Evolutionary conservation across 1,140 invertebrate species (phyloP).

Genomic region (Popillia japonica): DNA sequence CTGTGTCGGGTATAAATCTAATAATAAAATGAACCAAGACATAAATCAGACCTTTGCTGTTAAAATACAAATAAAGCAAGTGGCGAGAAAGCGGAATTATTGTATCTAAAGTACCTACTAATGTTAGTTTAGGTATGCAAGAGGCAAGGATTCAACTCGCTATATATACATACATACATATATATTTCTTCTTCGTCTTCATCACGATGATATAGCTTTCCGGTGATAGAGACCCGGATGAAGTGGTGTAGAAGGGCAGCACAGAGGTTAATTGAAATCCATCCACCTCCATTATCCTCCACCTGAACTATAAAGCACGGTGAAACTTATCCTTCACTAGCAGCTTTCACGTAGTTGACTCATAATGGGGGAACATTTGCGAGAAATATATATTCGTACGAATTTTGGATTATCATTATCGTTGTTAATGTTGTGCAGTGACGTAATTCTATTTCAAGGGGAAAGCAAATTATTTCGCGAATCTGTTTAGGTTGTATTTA

Average conservation of each 20-base stretch:
- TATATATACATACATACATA: neutral
- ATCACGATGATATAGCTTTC: neutral
- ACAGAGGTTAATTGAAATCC: constrained; percentile 52
- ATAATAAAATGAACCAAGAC: neutral
- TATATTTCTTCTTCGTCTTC: constrained; percentile 18
- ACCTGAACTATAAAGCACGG: constrained; percentile 50
- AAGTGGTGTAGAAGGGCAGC: constrained; percentile 39
- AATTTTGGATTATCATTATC: neutral
- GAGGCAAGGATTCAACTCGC: neutral
- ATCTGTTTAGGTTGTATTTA: neutral
- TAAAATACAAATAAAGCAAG: neutral
- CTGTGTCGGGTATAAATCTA: too few species aligned
- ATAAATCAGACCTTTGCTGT: neutral
- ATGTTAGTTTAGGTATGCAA: neutral
- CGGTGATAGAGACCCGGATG: constrained; percentile 31
- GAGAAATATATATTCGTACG: neutral
- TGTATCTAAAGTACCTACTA: neutral
- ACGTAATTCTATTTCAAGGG: neutral
- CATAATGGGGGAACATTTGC: constrained; percentile 24
- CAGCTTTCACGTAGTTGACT: constrained; percentile 30
- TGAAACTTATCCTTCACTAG: constrained; percentile 48
- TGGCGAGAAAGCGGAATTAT: neutral
- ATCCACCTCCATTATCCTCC: constrained; percentile 53
- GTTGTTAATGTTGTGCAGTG: neutral
- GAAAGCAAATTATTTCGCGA: neutral